Evolutionary conservation across 2,888 invertebrate species (phyloP), one percentile per base, ranked within the genome.

Genomic region (Fissipunctia ypsillon): DNA sequence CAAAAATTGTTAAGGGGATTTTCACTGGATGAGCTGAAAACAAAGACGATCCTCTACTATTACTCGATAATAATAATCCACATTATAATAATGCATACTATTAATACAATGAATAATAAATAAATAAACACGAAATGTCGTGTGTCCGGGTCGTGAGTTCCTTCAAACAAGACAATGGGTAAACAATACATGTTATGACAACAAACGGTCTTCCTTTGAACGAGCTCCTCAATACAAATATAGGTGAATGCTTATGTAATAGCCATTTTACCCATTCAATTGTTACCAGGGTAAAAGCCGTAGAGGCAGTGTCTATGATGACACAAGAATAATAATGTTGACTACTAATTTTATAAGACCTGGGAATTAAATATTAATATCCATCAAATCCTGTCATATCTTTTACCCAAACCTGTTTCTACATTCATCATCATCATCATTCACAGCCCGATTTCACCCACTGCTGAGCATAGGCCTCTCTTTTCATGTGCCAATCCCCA

Each of bases 141-240:
- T 80, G 78, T 67, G n/a, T 68, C 67, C 81, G 50, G 41, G 28
- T 79, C 78, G 78, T 79, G 81, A 79, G 81, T 67, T 76, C 63
- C 78, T 77, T 35, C 41, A 1, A 35, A 71, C 22, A 41, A 66
- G 28, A 80, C 78, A 80, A 77, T 78, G 31, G 66, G 22, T 71
- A 45, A 71, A 60, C 52, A 68, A 68, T 54, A 48, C 50, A 14
- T 56, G n/a, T n/a, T n/a, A 41, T 68, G 41, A 54, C 16, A 7
- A 52, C 70, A 64, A 76, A 68, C 28, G 14, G 16, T 68, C 59
- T 54, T 77, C 72, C 60, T 60, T 77, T 72, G 28, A 65, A 31
- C 31, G n/a, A 61, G 35, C 31, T 60, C 41, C 14, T 76, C 35
- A 45, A 74, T 60, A 72, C 41, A 45, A 48, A 41, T 16, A 43